Evolutionary conservation across 2,888 invertebrate genomes (phyloP), one percentile per base, ranked within the genome.

Genomic region (Sepioteuthis lessoniana): DNA sequence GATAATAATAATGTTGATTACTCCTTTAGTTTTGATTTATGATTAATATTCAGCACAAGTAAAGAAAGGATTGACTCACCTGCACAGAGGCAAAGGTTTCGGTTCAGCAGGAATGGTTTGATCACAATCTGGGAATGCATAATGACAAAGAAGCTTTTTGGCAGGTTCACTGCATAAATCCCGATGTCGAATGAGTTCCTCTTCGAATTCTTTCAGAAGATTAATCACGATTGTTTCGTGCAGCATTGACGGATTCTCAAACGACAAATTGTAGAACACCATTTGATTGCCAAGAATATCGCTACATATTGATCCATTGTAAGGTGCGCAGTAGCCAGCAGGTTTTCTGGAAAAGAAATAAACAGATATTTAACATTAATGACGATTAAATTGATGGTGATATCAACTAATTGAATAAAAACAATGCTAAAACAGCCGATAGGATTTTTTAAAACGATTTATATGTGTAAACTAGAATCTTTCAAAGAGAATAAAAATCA

Each of bases 61-160:
- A 31, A 76, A 35, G 28, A n/a, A 50, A 5, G 47, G 46, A 38
- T 93, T 35, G 31, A 93, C 95, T 93, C 94, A 96, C 96, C 95
- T 96, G 96, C 96, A 96, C 28, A 96, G 46, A 5, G 95, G 95
- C n/a, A 94, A 94, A 55, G 95, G 95, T 76, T 94, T 94, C 21
- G 95, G 94, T 21, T 92, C 94, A 25, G 94, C 60, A 38, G 91
- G 94, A 38, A 94, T 94, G 25, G 90, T 91, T 90, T 94, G 91
- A 46, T 94, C 93, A 96, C 99, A 99, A 96, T 98, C 98, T 5
- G 99, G 99, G 97, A 99, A 99, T 93, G 99, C 99, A 97, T 98
- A 99, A 94, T 98, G 98, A 97, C 99, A 99, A 35, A 99, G 97
- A 97, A 99, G 98, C 98, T 98, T 98, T 97, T 99, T 98, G 93